Evolutionary conservation across 2,888 invertebrate species (phyloP), one percentile per base, ranked within the genome.

Genomic region (Ornithoptera priamus): DNA sequence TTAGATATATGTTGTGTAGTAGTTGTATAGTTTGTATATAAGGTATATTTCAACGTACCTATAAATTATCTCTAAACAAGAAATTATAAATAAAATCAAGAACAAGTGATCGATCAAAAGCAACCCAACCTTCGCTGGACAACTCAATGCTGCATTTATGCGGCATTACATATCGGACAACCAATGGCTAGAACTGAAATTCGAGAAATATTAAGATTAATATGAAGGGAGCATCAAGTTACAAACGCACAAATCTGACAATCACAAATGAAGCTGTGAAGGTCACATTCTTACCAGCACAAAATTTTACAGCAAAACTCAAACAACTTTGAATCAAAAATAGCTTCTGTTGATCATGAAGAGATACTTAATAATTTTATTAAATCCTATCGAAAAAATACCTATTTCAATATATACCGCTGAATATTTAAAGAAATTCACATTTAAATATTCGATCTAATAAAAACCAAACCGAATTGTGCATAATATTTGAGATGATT

Each of bases 71-170:
- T 62, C 42, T 17, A 50, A 42, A 18, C 20, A 59, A 70, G 50
- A 69, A 71, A 56, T 58, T 63, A 71, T 67, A 42, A 36, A 58
- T 24, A 10, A 69, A 73, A 69, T 71, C 66, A 46, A 71, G 65
- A 71, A 63, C 69, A 64, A 66, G 42, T 60, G 17, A 71, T 73
- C 72, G 72, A 76, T 74, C 76, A 73, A 71, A 71, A 66, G 64
- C 67, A 65, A 65, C 61, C 58, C 67, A 71, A 71, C 76, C 75
- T 76, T 70, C 69, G 7, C 30, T 2, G 17, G 76, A 77, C 77
- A 70, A 22, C 36, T 75, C 77, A 77, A 75, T 77, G 77, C 53
- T 72, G 59, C 18, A 59, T 59, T 60, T 71, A 68, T 50, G 22
- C 22, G 58, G 62, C 65, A 71, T 71, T 65, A 56, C 58, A 70